Evolutionary conservation across 2,797 vertebrate species (phyloP), one percentile per base, ranked within the genome.

Genomic region (Bradypus variegatus): DNA sequence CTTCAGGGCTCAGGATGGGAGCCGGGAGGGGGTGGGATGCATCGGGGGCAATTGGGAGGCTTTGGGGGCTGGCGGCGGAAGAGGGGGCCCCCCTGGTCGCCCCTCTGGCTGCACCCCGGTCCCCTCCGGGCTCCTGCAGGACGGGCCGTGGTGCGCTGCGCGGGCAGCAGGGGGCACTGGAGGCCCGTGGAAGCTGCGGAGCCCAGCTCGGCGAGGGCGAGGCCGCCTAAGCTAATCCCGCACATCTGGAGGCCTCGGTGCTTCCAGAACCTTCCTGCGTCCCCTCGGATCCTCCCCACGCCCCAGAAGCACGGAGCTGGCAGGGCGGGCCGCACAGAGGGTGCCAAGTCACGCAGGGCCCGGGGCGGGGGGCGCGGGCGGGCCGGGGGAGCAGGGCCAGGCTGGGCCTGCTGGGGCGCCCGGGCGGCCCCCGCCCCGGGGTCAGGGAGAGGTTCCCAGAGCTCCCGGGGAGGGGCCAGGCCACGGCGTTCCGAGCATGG

Each of bases 161-260:
- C 41, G 41, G 41, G 41, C 41, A 45, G 41, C 41, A 45, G 41
- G 41, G 41, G 41, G 41, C 41, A 45, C 41, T 45, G 41, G 41
- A 5, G 41, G 41, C 41, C 41, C 41, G 41, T 45, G 41, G 41
- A 45, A 45, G 41, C 41, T 8, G 41, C 41, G 41, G 41, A 8
- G 41, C 41, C 41, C 41, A 45, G 41, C 41, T 45, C 41, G 41
- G 41, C 41, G 41, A 91, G 94, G 90, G 91, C 91, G 86, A 67
- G 11, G n/a, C n/a, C 86, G 81, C 86, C 69, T 88, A 45, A 45
- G 8, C 41, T 45, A 70, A 81, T 85, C 93, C 78, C 9, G 18
- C 90, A 86, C 92, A 89, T 92, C 93, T 93, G 92, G 95, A 88
- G 27, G 91, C 87, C 69, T 91, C 70, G 58, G 79, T 16, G 58